Evolutionary conservation across 2,888 invertebrate species (phyloP).

Genomic region (Lycaena phlaeas): DNA sequence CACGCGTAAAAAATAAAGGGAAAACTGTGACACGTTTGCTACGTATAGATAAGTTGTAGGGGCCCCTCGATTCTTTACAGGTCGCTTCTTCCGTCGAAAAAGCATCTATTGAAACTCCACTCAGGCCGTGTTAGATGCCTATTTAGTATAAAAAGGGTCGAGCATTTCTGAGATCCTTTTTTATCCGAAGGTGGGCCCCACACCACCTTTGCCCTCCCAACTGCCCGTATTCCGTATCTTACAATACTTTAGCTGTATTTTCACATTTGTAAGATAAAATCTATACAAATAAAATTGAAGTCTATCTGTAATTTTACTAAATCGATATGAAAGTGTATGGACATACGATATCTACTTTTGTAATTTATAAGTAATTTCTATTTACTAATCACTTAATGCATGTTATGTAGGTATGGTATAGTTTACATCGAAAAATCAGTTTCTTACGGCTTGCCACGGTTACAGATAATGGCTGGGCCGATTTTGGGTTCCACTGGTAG

Average conservation of each 20-base stretch:
- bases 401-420: too few species aligned
- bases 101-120: constrained; percentile 74
- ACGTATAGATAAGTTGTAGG: constrained; percentile 43
- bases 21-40: constrained; percentile 58
- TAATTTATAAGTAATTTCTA: too few species aligned
- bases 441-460: too few species aligned
- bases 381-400: too few species aligned
- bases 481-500: too few species aligned
- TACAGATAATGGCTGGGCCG: too few species aligned
- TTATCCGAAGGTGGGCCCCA: constrained; percentile 51
- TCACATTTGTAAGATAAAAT: constrained; percentile 4
- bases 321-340: too few species aligned
- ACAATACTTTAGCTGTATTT: constrained; percentile 7
- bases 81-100: constrained; percentile 68
- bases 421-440: too few species aligned
- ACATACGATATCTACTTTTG: too few species aligned
- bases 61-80: constrained; percentile 64
- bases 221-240: constrained; percentile 12
- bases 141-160: constrained; percentile 74
- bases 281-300: too few species aligned
- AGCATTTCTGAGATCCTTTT: constrained; percentile 67
- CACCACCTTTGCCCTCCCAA: constrained; percentile 17
- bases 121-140: constrained; percentile 72
- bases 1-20: constrained; percentile 70
- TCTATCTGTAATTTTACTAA: too few species aligned